Conservation (phyloP, 2,113 vertebrate species). For the Elgaria multicarinata region DNA sequence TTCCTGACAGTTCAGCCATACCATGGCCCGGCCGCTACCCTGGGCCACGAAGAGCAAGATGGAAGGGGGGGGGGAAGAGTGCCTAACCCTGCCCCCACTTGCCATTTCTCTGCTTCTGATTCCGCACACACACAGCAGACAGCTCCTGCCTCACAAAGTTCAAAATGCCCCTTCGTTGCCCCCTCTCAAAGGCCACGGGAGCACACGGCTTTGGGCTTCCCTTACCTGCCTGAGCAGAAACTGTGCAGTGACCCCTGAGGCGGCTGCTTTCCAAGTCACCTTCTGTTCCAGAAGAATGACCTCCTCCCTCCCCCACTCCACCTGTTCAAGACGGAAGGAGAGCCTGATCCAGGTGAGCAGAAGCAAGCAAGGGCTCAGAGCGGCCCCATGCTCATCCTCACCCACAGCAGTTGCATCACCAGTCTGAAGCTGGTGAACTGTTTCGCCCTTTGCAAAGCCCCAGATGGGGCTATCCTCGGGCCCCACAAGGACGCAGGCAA, state of each 20-base stretch:
- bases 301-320: background rate
- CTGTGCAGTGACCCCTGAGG: background rate
- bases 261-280: background rate
- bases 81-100: background rate
- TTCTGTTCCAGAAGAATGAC: background rate
- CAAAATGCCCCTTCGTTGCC: background rate
- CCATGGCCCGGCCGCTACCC: too few species aligned
- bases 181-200: too few species aligned
- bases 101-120: background rate
- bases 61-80: background rate
- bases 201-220: too few species aligned
- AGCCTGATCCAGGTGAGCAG: background rate
- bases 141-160: background rate
- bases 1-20: background rate
- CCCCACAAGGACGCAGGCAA: fast-evolving
- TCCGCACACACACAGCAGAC: too few species aligned
- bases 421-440: background rate
- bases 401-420: background rate
- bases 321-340: background rate
- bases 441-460: background rate
- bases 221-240: background rate
- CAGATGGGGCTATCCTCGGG: background rate
- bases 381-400: background rate
- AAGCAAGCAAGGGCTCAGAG: too few species aligned
- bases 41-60: background rate